phyloP scores from a whole-genome alignment of 2,888 invertebrate species.

The Strigamia maritima region DNA sequence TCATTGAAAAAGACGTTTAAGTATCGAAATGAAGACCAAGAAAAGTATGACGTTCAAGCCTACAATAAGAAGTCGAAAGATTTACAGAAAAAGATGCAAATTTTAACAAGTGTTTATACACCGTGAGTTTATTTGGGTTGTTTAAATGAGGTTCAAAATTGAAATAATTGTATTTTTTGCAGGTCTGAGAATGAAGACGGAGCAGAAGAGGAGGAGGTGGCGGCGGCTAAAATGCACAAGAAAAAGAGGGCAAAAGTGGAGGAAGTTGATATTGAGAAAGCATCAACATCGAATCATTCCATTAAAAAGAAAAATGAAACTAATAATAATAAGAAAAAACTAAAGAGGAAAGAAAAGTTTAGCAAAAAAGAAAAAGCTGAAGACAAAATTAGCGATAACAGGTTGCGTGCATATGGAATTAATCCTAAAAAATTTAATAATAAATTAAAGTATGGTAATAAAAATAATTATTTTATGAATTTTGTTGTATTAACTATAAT shows the following conservation, averaged over 20 bases:
- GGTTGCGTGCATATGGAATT: slow-evolving; percentile 85
- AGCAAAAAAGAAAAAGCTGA: not conserved
- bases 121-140: slow-evolving; percentile 46
- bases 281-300: not conserved
- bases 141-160: too few species aligned
- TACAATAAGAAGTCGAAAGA: slow-evolving; percentile 73
- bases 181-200: slow-evolving; percentile 35
- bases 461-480: not conserved
- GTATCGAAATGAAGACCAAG: slow-evolving; percentile 70
- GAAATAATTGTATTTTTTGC: too few species aligned
- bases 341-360: not conserved
- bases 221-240: slow-evolving; percentile 42
- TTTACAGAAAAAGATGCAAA: slow-evolving; percentile 68
- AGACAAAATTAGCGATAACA: slow-evolving; percentile 62
- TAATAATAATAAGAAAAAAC: slow-evolving; percentile 49
- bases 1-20: slow-evolving; percentile 83
- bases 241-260: slow-evolving; percentile 40
- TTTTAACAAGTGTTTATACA: slow-evolving; percentile 72
- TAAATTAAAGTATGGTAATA: slow-evolving; percentile 52
- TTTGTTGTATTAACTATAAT: not conserved
- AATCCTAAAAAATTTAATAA: slow-evolving; percentile 85
- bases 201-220: slow-evolving; percentile 41
- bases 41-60: slow-evolving; percentile 72
- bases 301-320: slow-evolving; percentile 43
- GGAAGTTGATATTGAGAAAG: not conserved